Conservation (phyloP, 2,797 vertebrate species). For the Neoniphon sammara region DNA sequence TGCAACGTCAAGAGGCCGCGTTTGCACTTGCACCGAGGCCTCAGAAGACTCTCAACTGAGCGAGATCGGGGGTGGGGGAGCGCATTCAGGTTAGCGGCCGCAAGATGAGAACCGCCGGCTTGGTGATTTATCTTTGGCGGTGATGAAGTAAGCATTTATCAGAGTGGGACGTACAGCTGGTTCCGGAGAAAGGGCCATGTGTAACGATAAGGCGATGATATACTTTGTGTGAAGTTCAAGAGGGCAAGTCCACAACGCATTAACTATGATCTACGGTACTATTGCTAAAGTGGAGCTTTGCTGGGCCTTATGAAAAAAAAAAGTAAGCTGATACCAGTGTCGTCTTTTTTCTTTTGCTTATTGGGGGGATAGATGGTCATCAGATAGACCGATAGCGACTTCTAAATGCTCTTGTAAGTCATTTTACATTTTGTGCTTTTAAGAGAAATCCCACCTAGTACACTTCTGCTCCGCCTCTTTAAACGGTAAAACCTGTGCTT, state of each 20-base stretch:
- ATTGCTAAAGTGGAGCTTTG: slow-evolving; percentile 41
- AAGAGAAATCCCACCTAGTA: slow-evolving; percentile 2
- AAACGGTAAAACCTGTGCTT: neutral
- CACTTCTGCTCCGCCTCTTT: slow-evolving; percentile 2
- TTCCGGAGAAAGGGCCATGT: slow-evolving; percentile 53
- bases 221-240: slow-evolving; percentile 73
- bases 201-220: slow-evolving; percentile 72
- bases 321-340: neutral
- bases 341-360: slow-evolving; percentile 24
- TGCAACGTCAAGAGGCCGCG: slow-evolving; percentile 27
- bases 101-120: slow-evolving; percentile 14
- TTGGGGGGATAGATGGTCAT: slow-evolving; percentile 48
- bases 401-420: slow-evolving; percentile 23
- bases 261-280: slow-evolving; percentile 67
- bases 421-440: slow-evolving; percentile 6
- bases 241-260: slow-evolving; percentile 68
- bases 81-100: slow-evolving; percentile 33
- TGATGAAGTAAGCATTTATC: slow-evolving; percentile 72
- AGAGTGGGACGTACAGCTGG: slow-evolving; percentile 54
- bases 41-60: neutral
- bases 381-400: slow-evolving; percentile 18
- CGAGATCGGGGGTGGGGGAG: neutral
- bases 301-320: slow-evolving; percentile 27
- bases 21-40: slow-evolving; percentile 1
- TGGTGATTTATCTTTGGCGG: slow-evolving; percentile 65